A percentile compares a stretch with the other conserved stretches of the same genome.
Conservation (phyloP, 37 sponge, comb jelly and placozoan species). For the Spongilla lacustris region DNA sequence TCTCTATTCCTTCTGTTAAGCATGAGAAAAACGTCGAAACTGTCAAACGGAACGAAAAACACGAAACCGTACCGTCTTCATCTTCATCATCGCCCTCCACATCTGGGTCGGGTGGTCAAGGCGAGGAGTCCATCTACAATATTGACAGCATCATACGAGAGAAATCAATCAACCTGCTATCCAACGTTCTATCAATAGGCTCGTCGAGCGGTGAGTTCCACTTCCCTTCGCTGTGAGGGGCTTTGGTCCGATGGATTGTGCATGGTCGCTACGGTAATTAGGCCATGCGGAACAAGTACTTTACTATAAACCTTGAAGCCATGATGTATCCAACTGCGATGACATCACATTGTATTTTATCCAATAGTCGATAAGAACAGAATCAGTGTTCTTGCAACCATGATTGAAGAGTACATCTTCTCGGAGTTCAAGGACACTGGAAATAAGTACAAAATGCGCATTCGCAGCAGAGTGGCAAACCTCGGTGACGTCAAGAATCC, state of each 20-base stretch:
- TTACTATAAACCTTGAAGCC: too few species aligned
- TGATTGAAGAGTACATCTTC: conserved; percentile 46
- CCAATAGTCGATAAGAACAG: not conserved
- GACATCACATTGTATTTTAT: too few species aligned
- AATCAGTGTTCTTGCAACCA: not conserved
- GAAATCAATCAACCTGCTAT: not conserved
- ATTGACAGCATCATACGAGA: not conserved
- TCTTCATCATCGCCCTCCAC: not conserved
- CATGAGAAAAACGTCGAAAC: not conserved
- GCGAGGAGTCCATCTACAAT: not conserved
- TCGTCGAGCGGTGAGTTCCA: not conserved
- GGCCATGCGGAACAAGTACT: not conserved
- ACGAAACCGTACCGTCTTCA: not conserved
- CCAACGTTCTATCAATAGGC: not conserved
- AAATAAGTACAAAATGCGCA: conserved; percentile 86
- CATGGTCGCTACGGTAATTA: not conserved
- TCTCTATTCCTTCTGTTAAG: not conserved
- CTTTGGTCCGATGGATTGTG: not conserved
- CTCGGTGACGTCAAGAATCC: conserved; percentile 95
- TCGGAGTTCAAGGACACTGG: conserved; percentile 74
- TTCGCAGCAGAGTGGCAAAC: conserved; percentile 91
- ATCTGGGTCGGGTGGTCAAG: not conserved
- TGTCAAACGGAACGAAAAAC: not conserved
- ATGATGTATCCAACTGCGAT: too few species aligned
- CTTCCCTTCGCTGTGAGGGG: too few species aligned